Evolutionary conservation across 2,888 invertebrate species (phyloP), one percentile per base, ranked within the genome.

Genomic region (Macaria liturata): DNA sequence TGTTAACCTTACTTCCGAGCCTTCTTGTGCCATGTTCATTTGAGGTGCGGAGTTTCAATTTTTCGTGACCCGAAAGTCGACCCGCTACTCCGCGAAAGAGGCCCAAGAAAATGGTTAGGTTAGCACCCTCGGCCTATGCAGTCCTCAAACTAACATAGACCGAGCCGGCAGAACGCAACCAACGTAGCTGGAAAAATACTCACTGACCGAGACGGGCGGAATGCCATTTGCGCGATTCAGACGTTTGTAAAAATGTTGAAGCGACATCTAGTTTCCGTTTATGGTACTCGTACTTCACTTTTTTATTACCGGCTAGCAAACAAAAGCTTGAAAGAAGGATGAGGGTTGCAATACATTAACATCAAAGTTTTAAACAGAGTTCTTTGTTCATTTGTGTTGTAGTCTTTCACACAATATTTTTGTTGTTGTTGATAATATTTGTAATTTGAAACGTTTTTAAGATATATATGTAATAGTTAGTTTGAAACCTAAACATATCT

Each of bases 101-200:
- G 91, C 82, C 91, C 91, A 75, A 91, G 86, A 89, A 89, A 62
- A 61, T 81, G 91, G 91, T 91, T 91, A 92, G 92, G 92, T 91
- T 92, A 91, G 91, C 52, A 57, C 53, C 90, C 91, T 91, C 89
- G 78, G 64, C 87, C 94, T 93, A 93, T 93, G 93, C 92, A 92
- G 78, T 81, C 81, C 95, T 94, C 92, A 93, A 94, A 95, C 93
- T 92, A 92, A 93, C 93, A 94, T 93, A 94, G 95, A 95, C 94
- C 94, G 95, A 95, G 95, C 95, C 94, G 95, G 95, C 94, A 87
- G 88, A 93, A 93, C 91, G 93, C 91, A 32, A 3, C 4, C 4
- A 37, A 37, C 34, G 34, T 37, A 1, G 3, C 7, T 3, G 34
- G 4, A 37, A 3, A 37, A 6, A 7, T 7, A 7, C 5, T 37